phyloP scores from a whole-genome alignment of 92 coral and sea anemone genomes.

The Heliopora coerulea region DNA sequence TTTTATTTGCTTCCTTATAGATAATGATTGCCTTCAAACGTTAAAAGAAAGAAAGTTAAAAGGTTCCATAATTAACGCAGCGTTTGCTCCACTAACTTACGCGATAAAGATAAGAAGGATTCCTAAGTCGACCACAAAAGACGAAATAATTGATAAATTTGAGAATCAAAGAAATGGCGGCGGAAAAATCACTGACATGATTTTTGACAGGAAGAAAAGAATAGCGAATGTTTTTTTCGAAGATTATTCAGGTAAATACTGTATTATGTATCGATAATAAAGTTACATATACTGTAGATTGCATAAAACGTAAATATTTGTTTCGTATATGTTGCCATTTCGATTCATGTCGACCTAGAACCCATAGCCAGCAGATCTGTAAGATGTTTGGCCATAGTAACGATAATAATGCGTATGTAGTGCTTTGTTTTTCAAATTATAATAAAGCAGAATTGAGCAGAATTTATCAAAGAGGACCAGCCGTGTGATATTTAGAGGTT shows the following conservation, averaged over 20 bases:
- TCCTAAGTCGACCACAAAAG: background rate
- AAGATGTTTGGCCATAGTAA: no score
- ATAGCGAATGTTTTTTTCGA: conserved; percentile 14
- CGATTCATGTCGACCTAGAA: no score
- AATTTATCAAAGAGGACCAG: no score
- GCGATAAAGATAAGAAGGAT: conserved; percentile 3
- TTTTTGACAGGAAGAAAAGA: background rate
- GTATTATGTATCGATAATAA: no score
- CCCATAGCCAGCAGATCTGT: no score
- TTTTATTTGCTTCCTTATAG: background rate
- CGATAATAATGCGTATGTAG: no score
- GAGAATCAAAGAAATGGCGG: conserved; percentile 19
- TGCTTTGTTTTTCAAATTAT: no score
- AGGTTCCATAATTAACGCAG: background rate
- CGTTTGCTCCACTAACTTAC: conserved; percentile 16
- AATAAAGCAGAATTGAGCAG: no score
- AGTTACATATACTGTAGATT: no score
- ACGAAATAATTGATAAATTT: conserved; percentile 11
- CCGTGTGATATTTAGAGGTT: no score
- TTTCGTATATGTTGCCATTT: no score
- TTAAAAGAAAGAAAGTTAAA: background rate
- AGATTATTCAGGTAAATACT: conserved; percentile 11
- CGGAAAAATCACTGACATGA: conserved; percentile 1
- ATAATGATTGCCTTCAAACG: background rate
- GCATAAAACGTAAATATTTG: no score